Base-by-base conservation (phyloP, 2,888 invertebrate species). In the Copidosoma aretas region DNA sequence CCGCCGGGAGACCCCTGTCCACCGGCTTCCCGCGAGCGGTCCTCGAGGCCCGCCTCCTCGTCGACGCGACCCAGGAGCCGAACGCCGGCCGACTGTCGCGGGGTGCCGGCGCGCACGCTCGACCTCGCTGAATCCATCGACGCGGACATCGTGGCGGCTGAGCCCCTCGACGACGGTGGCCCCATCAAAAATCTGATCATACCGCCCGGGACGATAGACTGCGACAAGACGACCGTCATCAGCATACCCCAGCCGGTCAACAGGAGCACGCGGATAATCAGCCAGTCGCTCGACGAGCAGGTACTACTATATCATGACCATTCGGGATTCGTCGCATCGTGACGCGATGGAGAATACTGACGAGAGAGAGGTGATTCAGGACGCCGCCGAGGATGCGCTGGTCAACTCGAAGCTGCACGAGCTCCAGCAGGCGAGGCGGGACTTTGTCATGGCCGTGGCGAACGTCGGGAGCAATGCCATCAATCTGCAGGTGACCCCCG, bases 361-460 rank as follows among this genome's bases (percentile, higher is more conserved):
- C 8, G 32, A 32, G 32, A 8, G 8, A 32, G 3, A 32, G 8
- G 8, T 32, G 32, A 32, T 5, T 32, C 43, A 81, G 75, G 81
- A 81, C 4, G 78, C 77, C 1, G 73, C 58, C 0, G 81, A 81
- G 60, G 58, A 68, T 0, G 71, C 67, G 1, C 66, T 77, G 0
- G 77, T 81, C 5, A 77, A 80, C 49, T 63, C 54, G 1, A 79
- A 74, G 53, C 64, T 81, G 17, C 73, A 75, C 17, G 79, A 79
- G 4, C 71, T 81, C 8, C 81, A 81, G n/a, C 73, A 77, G 12
- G 80, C 81, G 2, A 76, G 81, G 21, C 74, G 81, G n/a, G 81
- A 81, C 2, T 79, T 81, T 54, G 79, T 81, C 8, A 71, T 81
- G n/a, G 73, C 81, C 0, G 77, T 79, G 5, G 79, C 81, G 1